A percentile compares a stretch with the other conserved stretches of the same genome.
phyloP scores from a whole-genome alignment of 2,888 invertebrate species.

The Tenthredo mesomela region DNA sequence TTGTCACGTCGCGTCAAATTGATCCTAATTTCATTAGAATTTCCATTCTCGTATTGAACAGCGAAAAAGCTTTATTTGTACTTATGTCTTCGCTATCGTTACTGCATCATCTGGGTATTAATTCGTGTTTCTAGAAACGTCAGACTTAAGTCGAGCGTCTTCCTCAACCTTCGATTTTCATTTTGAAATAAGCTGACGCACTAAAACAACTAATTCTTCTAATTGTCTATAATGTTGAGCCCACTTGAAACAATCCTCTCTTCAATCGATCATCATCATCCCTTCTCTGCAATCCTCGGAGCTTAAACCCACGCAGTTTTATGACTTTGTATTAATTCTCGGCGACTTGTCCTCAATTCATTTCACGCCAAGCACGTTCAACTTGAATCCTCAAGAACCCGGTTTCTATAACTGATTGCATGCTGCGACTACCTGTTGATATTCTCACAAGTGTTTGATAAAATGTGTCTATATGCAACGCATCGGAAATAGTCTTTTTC shows the following conservation, averaged over 20 bases:
- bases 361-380: slow-evolving; percentile 15
- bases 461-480: not conserved
- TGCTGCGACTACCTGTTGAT: slow-evolving; percentile 34
- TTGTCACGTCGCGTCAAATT: not conserved
- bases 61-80: not conserved
- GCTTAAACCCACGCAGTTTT: not conserved
- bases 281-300: not conserved
- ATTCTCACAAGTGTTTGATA: not conserved
- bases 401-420: slow-evolving; percentile 27
- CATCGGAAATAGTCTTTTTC: not conserved
- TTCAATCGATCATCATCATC: not conserved
- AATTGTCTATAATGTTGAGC: not conserved
- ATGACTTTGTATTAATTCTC: not conserved
- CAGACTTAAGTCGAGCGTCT: not conserved
- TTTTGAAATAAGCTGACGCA: not conserved
- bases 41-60: not conserved
- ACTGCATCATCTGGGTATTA: not conserved
- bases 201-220: not conserved
- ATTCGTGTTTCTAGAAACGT: not conserved
- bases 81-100: not conserved
- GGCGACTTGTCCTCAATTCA: not conserved
- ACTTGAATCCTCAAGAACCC: not conserved
- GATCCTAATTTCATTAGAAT: slow-evolving; percentile 9
- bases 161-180: no score
- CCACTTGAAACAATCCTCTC: not conserved